Evolutionary conservation across 2,888 invertebrate species (phyloP), one percentile per base, ranked within the genome.

Genomic region (Pilophorus perplexus): DNA sequence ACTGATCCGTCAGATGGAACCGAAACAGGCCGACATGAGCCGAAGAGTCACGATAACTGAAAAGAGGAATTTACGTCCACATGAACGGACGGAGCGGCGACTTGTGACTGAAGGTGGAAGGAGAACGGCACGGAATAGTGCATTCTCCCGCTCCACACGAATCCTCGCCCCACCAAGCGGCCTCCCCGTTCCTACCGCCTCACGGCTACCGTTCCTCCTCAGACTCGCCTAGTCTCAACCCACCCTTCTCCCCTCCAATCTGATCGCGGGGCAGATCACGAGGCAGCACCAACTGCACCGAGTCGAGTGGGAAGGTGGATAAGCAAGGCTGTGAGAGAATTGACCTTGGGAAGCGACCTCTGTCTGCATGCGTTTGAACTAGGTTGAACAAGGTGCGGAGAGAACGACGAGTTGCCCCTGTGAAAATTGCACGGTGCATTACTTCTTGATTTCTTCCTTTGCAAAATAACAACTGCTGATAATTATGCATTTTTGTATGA

Each of bases 101-200:
- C 52, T 52, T 25, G 52, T 14, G 52, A 28, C 52, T 46, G 46
- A 46, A 16, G 28, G 14, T 16, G 14, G 50, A 48, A 20, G 10
- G 50, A 20, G 50, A 18, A n/a, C n/a, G n/a, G n/a, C n/a, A n/a
- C n/a, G n/a, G n/a, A n/a, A n/a, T n/a, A 28, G 52, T 52, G 52
- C 52, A 52, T 52, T 52, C 52, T 27, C 27, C 5, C 5, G 28
- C 10, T 1, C 52, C 52, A n/a, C n/a, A n/a, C n/a, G n/a, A n/a
- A n/a, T n/a, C n/a, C n/a, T n/a, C n/a, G n/a, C n/a, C n/a, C n/a
- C n/a, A n/a, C n/a, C n/a, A n/a, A n/a, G n/a, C n/a, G n/a, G n/a
- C n/a, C n/a, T n/a, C n/a, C n/a, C n/a, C n/a, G n/a, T n/a, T 14
- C 42, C 42, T 42, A 12, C 42, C 52, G 14, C 28, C 28, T 18